Evolutionary conservation across 64 coral and sea anemone genomes (phyloP), one percentile per base, ranked within the genome.

Genomic region (Actinia tenebrosa): DNA sequence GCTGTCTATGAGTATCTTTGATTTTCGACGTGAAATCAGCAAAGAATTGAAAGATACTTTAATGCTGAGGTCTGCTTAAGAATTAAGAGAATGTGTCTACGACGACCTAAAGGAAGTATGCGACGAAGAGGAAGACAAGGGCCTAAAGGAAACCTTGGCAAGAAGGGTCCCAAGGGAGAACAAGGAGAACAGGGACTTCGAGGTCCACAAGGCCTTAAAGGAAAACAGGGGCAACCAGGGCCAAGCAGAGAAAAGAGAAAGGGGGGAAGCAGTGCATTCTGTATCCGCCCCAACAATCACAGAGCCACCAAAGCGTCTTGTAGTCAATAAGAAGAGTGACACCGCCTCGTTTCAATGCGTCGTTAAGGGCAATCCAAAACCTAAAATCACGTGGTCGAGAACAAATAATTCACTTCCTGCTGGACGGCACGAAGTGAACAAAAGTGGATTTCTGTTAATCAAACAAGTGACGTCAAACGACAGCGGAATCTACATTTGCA

Each of bases 281-380:
- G 86, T 91, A 10, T 82, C 84, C 10, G 84, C 84, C 45, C 89
- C 89, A 53, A 64, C 77, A 18, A 91, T 91, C 63, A 63, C 47
- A 46, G 55, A 84, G 14, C 58, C 56, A 50, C 89, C 84, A 52
- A 79, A 68, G 42, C 80, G 71, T 19, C 37, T 63, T n/a, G 61
- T 80, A 50, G 37, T 91, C 18, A 87, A 91, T 63, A 26, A 91
- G 30, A 37, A 37, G 66, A 91, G 37, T 87, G 77, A 47, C 45
- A 53, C 50, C 79, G 89, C 45, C 60, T 85, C 84, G 5, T 82
- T 91, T 59, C 89, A 86, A 50, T 91, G 89, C 53, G 44, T 86
- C n/a, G 84, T 87, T 16, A 91, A 86, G 78, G 89, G 89, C 23
- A 91, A 91, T 42, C 89, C 89, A 26, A 26, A 37, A 64, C 89